Evolutionary conservation across 2,888 invertebrate genomes (phyloP).

Genomic region (Machimus atricapillus): DNA sequence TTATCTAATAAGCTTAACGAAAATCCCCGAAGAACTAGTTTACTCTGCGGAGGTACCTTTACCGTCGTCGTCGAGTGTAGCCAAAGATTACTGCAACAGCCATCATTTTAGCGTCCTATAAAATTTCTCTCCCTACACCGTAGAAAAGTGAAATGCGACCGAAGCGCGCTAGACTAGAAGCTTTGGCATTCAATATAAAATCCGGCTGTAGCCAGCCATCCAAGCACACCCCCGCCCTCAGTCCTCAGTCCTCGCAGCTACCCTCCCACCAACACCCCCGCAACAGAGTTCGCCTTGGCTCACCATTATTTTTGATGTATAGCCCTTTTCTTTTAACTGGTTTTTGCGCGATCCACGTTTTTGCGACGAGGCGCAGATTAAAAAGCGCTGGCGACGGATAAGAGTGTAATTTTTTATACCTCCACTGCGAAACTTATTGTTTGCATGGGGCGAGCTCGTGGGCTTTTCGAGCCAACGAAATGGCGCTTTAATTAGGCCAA

Average conservation of each 20-base stretch:
- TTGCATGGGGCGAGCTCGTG: background rate
- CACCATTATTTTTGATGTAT: background rate
- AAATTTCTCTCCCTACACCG: background rate
- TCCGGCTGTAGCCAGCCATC: background rate
- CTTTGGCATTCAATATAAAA: background rate
- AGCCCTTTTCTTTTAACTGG: background rate
- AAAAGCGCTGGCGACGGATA: background rate
- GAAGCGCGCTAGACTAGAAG: background rate
- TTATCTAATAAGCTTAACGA: constrained; percentile 14
- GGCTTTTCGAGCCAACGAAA: background rate
- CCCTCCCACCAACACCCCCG: too few species aligned
- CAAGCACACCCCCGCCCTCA: too few species aligned
- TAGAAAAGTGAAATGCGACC: background rate
- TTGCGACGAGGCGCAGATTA: background rate
- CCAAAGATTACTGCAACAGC: background rate
- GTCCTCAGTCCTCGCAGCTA: too few species aligned
- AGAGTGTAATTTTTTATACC: background rate
- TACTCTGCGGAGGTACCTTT: background rate
- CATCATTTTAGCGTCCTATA: background rate
- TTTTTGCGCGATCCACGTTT: background rate
- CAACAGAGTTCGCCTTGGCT: background rate
- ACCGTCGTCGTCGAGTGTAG: background rate
- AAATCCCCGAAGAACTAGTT: background rate
- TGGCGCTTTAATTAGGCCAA: background rate
- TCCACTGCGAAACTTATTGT: background rate